Base-by-base conservation (phyloP, 2,888 invertebrate species). In the Limulus polyphemus region DNA sequence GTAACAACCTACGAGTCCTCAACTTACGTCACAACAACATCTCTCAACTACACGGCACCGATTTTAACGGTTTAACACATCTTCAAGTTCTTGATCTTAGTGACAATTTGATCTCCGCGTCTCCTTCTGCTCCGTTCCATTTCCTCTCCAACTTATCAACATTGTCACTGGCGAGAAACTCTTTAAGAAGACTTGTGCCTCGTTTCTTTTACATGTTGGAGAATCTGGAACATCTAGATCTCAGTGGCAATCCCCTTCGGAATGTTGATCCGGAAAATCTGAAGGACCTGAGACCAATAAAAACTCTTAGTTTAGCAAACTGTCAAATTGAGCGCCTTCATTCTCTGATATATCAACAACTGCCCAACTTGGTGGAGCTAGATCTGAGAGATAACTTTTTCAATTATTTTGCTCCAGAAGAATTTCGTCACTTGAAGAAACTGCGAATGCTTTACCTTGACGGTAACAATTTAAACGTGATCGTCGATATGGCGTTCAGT, bases 251-350 rank as follows among this genome's bases (percentile, higher is more conserved):
- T 77, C 83, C 84, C 56, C 76, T 89, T 58, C 78, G 80, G 58
- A 86, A 88, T 73, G 79, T 90, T 63, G 83, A 84, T 72, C 87
- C 88, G 11, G 88, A 88, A 77, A 85, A 84, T 89, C 90, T 92
- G 74, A 83, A 85, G 67, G 83, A 85, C 70, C 83, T 88, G 32
- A 83, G 86, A 81, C 83, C 84, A 71, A 78, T 90, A 65, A 81
- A 81, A 73, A 78, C 82, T 65, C 82, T 90, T 69, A 83, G 83
- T 73, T 87, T 89, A 74, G 81, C 88, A 69, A 79, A 81, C 68
- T 90, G 89, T 76, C 80, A 82, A 62, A 77, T 90, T 69, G 81
- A 82, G 71, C 82, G 85, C 75, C 83, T 89, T 71, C 88, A 89
- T 66, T 69, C 70, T 11, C 60, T 87, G 74, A 82, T 89, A 71